A percentile compares a stretch with the other conserved stretches of the same genome.
Evolutionary conservation across 2,113 vertebrate species (phyloP).

Genomic region (Cercocebus atys): DNA sequence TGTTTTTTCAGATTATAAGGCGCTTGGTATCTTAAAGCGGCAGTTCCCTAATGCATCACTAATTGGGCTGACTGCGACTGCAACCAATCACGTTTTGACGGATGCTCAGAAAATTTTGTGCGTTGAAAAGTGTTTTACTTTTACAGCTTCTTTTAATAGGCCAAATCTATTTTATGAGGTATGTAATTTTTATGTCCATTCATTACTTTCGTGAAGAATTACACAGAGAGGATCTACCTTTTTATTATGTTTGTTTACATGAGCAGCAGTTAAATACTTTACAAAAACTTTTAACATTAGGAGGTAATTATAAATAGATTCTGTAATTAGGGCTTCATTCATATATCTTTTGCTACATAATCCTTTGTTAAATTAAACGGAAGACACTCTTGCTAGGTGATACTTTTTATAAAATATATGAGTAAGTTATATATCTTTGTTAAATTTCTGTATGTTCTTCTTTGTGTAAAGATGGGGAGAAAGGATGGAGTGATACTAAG

Average conservation of each 20-base stretch:
- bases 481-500: background rate
- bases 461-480: background rate
- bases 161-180: conserved; percentile 98
- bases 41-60: conserved; percentile 93
- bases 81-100: conserved; percentile 92
- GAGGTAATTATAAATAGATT: background rate
- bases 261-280: background rate
- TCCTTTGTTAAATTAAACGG: background rate
- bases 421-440: background rate
- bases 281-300: conserved; percentile 3
- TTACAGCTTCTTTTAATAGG: conserved; percentile 95
- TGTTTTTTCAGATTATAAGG: conserved; percentile 91
- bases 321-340: background rate
- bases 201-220: conserved; percentile 4
- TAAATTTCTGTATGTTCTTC: background rate
- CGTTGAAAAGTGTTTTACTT: conserved; percentile 88
- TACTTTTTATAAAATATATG: background rate
- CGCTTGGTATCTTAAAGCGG: conserved; percentile 96
- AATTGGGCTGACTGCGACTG: conserved; percentile 96
- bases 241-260: background rate
- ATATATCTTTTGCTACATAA: background rate
- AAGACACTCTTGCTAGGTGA: background rate
- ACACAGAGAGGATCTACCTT: background rate
- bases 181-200: background rate
- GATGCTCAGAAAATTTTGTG: conserved; percentile 96